These are phyloP conservation scores for Tokudaia tokunoshimensis DNA, from an alignment of 2,797 vertebrate genomes.

Conservation along the genomic window DNA sequence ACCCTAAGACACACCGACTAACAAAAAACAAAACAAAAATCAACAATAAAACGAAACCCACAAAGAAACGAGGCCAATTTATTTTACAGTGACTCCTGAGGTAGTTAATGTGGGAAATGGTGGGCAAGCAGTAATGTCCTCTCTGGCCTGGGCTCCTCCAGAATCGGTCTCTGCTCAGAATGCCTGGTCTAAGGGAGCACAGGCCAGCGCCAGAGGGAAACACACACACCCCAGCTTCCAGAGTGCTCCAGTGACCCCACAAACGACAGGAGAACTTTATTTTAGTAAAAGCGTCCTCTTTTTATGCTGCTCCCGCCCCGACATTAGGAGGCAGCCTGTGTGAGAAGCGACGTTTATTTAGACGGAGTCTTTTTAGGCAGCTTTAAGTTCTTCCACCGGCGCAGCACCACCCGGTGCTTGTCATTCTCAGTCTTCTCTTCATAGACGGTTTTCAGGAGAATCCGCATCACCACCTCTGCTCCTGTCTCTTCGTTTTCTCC, in stretches of 20 bases:
- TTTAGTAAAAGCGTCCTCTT: constrained; percentile 55
- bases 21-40: not conserved
- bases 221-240: not conserved
- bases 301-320: not conserved
- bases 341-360: constrained; percentile 79
- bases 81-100: constrained; percentile 34
- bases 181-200: not conserved
- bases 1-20: not conserved
- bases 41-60: not conserved
- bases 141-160: constrained; percentile 69
- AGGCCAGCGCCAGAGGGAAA: not conserved
- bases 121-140: constrained; percentile 36
- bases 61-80: constrained; percentile 51
- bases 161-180: not conserved
- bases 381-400: constrained; percentile 94
- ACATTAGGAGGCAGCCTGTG: not conserved
- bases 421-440: constrained; percentile 90
- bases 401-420: constrained; percentile 92
- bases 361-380: constrained; percentile 90
- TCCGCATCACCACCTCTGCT: constrained; percentile 93
- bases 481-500: constrained; percentile 92
- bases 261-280: constrained; percentile 60
- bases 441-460: constrained; percentile 90
- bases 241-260: constrained; percentile 20
- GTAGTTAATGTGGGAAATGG: constrained; percentile 44